These are phyloP conservation scores for Agonopterix alstromeriana DNA, from an alignment of 2,888 invertebrate species.

Conservation along the genomic window DNA sequence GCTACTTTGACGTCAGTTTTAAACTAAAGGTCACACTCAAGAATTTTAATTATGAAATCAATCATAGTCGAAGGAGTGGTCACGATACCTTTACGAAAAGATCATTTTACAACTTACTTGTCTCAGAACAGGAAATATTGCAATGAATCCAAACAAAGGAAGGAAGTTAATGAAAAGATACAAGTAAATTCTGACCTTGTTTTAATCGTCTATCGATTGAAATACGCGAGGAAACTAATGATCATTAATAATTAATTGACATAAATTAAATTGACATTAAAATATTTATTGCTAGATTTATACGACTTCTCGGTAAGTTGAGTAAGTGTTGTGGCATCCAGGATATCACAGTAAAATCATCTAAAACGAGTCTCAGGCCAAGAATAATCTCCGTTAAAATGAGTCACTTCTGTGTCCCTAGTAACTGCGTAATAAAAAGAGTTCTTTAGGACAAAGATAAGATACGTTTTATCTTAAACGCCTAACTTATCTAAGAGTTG, in stretches of 20 bases:
- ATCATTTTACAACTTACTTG: not conserved
- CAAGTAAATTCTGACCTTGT: constrained; percentile 20
- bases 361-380: no score
- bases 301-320: constrained; percentile 17
- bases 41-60: constrained; percentile 5
- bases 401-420: no score
- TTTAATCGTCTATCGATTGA: constrained; percentile 13
- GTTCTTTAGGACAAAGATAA: no score
- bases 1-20: not conserved
- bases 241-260: constrained; percentile 4
- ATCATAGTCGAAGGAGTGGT: not conserved
- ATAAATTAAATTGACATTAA: constrained; percentile 2
- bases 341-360: constrained; percentile 15
- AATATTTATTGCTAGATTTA: constrained; percentile 2
- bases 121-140: constrained; percentile 11
- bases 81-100: no score
- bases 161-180: constrained; percentile 24
- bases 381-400: no score
- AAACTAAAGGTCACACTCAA: constrained; percentile 5
- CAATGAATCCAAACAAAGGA: constrained; percentile 17
- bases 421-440: no score
- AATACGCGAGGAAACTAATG: constrained; percentile 24
- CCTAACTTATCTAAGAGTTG: no score
- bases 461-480: no score
- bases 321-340: constrained; percentile 29